Percentiles rank a stretch among this genome's conserved stretches.
These are phyloP conservation scores for Wiebesia pumilae DNA, from an alignment of 1,140 invertebrate species.

Conservation along the genomic window DNA sequence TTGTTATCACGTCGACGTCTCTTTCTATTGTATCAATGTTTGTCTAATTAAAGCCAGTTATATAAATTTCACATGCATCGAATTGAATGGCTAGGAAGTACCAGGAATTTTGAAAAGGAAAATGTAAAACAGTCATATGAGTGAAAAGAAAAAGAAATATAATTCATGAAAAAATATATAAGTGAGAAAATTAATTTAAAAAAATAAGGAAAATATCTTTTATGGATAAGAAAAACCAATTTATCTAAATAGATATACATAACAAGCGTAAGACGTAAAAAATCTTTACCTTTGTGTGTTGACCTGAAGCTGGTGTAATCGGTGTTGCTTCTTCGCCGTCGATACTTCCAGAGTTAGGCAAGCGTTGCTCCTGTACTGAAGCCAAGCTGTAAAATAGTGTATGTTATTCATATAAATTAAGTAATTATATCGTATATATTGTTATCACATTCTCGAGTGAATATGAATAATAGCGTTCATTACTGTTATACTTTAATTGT, in stretches of 20 bases:
- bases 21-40: conserved; percentile 24
- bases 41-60: background rate
- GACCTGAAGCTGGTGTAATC: conserved; percentile 80
- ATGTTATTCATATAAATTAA: background rate
- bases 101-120: background rate
- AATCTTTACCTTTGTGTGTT: conserved; percentile 80
- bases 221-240: background rate
- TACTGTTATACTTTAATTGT: conserved; percentile 54
- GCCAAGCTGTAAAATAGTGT: conserved; percentile 82
- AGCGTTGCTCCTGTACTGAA: conserved; percentile 94
- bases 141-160: conserved; percentile 1
- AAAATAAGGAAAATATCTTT: background rate
- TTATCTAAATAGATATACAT: background rate
- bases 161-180: background rate
- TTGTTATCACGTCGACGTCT: conserved; percentile 6
- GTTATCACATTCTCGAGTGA: background rate
- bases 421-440: background rate
- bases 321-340: conserved; percentile 79
- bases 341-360: conserved; percentile 79
- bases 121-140: background rate
- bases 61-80: conserved; percentile 7
- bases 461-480: background rate
- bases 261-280: conserved; percentile 21
- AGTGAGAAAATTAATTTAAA: background rate
- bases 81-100: background rate